Conservation (phyloP, 2,113 vertebrate genomes). For the Hylia prasina region DNA sequence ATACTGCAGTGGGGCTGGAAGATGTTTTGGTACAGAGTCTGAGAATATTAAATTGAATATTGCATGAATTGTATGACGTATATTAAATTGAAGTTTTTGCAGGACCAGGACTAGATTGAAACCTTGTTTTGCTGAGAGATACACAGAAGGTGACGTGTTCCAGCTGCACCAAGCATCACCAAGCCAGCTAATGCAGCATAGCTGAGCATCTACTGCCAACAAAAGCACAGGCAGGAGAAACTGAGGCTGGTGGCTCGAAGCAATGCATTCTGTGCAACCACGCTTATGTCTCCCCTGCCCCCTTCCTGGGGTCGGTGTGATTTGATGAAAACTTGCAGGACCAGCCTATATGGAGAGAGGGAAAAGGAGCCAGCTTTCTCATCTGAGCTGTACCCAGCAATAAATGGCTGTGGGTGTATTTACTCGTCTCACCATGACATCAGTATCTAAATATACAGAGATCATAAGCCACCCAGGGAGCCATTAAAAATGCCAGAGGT, state of each 20-base stretch:
- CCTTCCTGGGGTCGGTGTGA: not conserved
- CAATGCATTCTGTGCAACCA: fast-evolving
- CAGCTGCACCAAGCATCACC: not conserved
- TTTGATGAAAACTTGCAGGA: not conserved
- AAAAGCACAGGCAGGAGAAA: not conserved
- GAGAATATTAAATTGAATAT: not conserved
- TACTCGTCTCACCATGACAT: not conserved
- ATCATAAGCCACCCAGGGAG: not conserved
- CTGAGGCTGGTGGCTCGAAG: fast-evolving
- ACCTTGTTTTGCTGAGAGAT: not conserved
- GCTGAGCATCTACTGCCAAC: not conserved
- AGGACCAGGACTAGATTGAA: not conserved
- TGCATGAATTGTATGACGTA: not conserved
- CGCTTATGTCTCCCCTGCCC: not conserved
- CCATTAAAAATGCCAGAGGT: conserved; percentile 28
- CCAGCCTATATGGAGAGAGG: not conserved
- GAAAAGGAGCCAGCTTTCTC: not conserved
- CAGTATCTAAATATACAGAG: not conserved
- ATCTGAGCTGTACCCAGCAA: not conserved
- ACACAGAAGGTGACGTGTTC: not conserved
- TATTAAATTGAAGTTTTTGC: not conserved
- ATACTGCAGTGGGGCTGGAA: not conserved
- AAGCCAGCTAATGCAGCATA: not conserved
- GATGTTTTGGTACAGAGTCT: not conserved
- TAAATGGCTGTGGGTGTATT: fast-evolving